These are phyloP conservation scores for Capricornis sumatraensis DNA, from an alignment of 2,113 vertebrate species.

Conservation along the genomic window DNA sequence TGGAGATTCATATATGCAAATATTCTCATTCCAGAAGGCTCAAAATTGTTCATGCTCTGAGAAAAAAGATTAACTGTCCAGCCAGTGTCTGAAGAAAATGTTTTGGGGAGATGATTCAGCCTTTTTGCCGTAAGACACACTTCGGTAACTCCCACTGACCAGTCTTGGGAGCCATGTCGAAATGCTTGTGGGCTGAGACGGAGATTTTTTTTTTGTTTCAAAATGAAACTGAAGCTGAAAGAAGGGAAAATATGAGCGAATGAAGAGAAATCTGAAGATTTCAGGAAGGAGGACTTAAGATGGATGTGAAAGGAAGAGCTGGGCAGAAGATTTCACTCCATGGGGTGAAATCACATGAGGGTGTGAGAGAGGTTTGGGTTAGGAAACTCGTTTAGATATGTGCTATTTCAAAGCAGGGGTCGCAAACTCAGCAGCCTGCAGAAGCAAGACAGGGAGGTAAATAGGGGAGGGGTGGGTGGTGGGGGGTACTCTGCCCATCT, in stretches of 20 bases:
- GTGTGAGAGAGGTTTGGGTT: slow-evolving; percentile 2
- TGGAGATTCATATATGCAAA: slow-evolving; percentile 37
- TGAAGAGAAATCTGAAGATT: not conserved
- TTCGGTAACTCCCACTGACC: not conserved
- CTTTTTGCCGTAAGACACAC: not conserved
- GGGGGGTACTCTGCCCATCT: not conserved
- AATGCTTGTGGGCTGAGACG: not conserved
- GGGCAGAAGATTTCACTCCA: not conserved
- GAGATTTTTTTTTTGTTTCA: slow-evolving; percentile 28
- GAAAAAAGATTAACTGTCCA: not conserved
- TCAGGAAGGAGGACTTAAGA: slow-evolving; percentile 19
- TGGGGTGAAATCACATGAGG: not conserved
- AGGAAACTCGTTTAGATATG: not conserved
- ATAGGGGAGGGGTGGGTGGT: not conserved
- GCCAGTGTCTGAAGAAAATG: slow-evolving; percentile 11
- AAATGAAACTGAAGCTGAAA: slow-evolving; percentile 48
- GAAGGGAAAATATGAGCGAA: not conserved
- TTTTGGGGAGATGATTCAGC: slow-evolving; percentile 34
- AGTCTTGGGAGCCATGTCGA: not conserved
- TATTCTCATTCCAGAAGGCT: slow-evolving; percentile 3
- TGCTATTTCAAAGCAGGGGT: slow-evolving; percentile 53
- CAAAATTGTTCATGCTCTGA: not conserved
- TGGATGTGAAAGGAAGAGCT: not conserved
- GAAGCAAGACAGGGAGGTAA: not conserved
- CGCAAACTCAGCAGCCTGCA: slow-evolving; percentile 39